A percentile compares a stretch with the other conserved stretches of the same genome.
phyloP scores from a whole-genome alignment of 2,797 vertebrate genomes.

The Alfaro cultratus region DNA sequence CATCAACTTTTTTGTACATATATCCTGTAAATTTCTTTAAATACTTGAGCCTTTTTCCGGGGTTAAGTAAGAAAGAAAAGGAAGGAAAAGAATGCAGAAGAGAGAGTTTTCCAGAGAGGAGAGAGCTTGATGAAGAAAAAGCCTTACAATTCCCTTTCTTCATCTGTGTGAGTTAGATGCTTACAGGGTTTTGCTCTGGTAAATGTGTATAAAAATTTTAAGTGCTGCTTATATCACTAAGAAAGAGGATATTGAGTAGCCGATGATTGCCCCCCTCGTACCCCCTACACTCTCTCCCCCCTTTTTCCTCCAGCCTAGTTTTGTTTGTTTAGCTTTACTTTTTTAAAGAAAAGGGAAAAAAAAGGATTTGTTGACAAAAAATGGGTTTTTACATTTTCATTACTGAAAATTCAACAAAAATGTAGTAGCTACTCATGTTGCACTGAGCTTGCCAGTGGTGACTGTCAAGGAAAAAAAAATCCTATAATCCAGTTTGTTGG shows the following conservation, averaged over 20 bases:
- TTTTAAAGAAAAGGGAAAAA: conserved; percentile 98
- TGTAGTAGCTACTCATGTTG: conserved; percentile 96
- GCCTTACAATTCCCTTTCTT: conserved; percentile 99
- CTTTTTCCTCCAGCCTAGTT: conserved; percentile 65
- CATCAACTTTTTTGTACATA: conserved; percentile 93
- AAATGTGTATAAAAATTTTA: conserved; percentile 89
- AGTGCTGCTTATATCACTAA: conserved; percentile 99
- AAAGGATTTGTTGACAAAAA: conserved; percentile 85
- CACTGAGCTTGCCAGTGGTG: conserved; percentile 97
- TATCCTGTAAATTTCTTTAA: conserved; percentile 99
- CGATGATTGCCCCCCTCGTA: conserved; percentile 75
- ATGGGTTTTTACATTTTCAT: conserved; percentile 95
- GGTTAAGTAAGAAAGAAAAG: conserved; percentile 81
- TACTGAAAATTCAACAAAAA: conserved; percentile 91
- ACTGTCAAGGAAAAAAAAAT: conserved; percentile 89
- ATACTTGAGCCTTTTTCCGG: conserved; percentile 98
- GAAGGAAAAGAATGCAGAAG: conserved; percentile 62
- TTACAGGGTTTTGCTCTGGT: conserved; percentile 99
- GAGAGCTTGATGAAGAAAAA: conserved; percentile 97
- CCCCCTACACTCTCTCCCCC: not conserved
- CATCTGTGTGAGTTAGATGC: conserved; percentile 93
- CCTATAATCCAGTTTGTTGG: conserved; percentile 95
- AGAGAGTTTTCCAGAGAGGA: conserved; percentile 75
- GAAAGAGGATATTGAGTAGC: conserved; percentile 92
- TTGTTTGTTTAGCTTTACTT: conserved; percentile 87